Evolutionary conservation across 2,797 vertebrate species (phyloP), one percentile per base, ranked within the genome.

Genomic region (Gymnoscopelus microlampas): DNA sequence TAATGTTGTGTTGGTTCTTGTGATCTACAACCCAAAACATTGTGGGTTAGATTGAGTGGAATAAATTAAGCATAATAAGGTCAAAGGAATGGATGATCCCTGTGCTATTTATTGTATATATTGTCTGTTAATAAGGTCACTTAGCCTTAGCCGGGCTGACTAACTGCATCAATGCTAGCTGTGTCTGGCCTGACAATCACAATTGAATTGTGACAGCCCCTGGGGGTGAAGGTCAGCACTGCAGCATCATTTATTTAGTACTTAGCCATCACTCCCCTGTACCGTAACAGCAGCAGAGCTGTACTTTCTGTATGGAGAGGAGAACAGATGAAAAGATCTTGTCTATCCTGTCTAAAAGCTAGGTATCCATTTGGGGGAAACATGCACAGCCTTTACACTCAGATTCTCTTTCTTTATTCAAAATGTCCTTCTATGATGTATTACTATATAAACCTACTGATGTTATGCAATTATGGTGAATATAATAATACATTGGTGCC

Each of bases 101-200:
- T 58, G 67, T 60, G 63, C 50, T 62, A 66, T 78, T 70, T 74
- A 78, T 35, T 5, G 73, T 68, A 67, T 68, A 67, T 65, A 59
- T 84, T 80, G 62, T 58, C 76, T 59, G 24, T 73, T 79, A 76
- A 85, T 81, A 77, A 82, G 83, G 80, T 89, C 76, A 84, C 62
- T 60, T 73, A 74, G 80, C 74, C 62, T 60, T 73, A 74, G 80
- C 74, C 64, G 11, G 64, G 53, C 51, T 76, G 76, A 76, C 79
- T 74, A 26, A 69, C 71, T 55, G 70, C 74, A 76, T 82, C 71
- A 76, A 59, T 9, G 14, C 47, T 54, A 58, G 49, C 53, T 48
- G 53, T 1, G 13, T 82, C 59, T 70, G 73, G 80, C 53, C 56
- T 73, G 65, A 66, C 71, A 72, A 65, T 79, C 76, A 70, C 53